These are phyloP conservation scores for Cylas formicarius DNA, from an alignment of 1,140 invertebrate species.

Conservation along the genomic window DNA sequence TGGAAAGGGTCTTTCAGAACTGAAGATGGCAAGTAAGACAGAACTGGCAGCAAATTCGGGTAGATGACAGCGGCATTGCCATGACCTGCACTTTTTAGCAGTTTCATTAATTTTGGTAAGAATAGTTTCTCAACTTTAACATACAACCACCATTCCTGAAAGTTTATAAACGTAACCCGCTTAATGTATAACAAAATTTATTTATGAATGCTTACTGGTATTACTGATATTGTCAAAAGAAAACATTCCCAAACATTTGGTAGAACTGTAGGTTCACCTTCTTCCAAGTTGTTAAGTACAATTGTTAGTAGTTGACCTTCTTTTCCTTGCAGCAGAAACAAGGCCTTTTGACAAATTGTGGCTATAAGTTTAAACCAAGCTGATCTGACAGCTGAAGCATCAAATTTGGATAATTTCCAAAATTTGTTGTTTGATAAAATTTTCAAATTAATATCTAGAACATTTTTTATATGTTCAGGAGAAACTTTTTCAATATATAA, in stretches of 20 bases:
- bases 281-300: conserved; percentile 62
- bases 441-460: conserved; percentile 44
- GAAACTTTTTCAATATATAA: conserved; percentile 53
- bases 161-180: conserved; percentile 20
- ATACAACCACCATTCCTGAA: conserved; percentile 60
- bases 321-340: conserved; percentile 44
- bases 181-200: background rate
- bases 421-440: conserved; percentile 58
- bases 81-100: conserved; percentile 59
- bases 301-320: conserved; percentile 51
- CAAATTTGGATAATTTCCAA: conserved; percentile 63
- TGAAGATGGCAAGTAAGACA: conserved; percentile 60
- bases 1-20: conserved; percentile 42
- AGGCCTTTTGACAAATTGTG: conserved; percentile 52
- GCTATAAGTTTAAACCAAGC: conserved; percentile 61
- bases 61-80: conserved; percentile 62
- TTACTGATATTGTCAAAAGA: conserved; percentile 50
- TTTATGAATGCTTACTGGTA: conserved; percentile 46
- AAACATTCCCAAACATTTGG: conserved; percentile 64
- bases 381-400: conserved; percentile 48
- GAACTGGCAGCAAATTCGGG: conserved; percentile 65
- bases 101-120: conserved; percentile 60
- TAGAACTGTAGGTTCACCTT: conserved; percentile 59
- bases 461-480: conserved; percentile 46
- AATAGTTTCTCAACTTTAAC: conserved; percentile 63